Percentiles rank a stretch among this genome's conserved stretches.
Conservation (phyloP, 2,113 vertebrate genomes). For the Proterorhinus semilunaris region DNA sequence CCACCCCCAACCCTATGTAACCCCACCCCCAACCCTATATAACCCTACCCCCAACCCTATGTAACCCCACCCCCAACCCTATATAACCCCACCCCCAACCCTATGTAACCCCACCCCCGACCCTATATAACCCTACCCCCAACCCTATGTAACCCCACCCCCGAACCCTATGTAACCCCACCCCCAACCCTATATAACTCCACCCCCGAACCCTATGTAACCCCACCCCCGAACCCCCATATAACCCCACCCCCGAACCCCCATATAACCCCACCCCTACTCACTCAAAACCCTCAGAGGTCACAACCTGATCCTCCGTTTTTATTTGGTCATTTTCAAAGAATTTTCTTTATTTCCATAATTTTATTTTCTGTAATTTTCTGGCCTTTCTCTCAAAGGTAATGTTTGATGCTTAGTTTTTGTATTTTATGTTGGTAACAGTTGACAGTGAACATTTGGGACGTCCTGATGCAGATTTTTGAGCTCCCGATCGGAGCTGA, state of each 20-base stretch:
- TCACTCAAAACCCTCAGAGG: background rate
- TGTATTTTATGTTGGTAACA: no score
- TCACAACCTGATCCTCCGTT: background rate
- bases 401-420: no score
- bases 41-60: background rate
- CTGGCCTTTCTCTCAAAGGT: no score
- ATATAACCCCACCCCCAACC: background rate
- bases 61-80: background rate
- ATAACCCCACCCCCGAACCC: no score
- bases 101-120: background rate
- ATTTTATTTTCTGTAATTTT: no score
- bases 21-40: background rate
- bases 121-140: background rate
- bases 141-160: background rate
- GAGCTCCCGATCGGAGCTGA: no score
- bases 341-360: no score
- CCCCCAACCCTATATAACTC: background rate
- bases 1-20: background rate
- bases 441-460: no score
- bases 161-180: background rate
- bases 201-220: background rate
- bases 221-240: background rate
- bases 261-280: background rate
- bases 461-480: no score
- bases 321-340: no score